Evolutionary conservation across 2,113 vertebrate species (phyloP), one percentile per base, ranked within the genome.

Genomic region (Oenanthe melanoleuca): DNA sequence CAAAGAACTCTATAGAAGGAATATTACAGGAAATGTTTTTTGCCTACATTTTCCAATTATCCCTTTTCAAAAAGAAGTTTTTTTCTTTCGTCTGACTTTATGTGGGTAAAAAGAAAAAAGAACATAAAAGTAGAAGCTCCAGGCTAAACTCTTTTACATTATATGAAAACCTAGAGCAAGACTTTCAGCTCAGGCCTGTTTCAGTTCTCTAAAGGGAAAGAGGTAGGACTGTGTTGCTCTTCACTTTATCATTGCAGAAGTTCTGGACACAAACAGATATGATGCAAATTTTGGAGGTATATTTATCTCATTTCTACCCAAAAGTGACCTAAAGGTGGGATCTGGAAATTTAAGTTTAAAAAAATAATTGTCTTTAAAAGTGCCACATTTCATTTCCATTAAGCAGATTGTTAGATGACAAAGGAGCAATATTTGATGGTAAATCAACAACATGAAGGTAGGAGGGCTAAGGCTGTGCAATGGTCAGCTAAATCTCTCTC

Each of bases 321-420:
- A 66, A 74, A 90, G 31, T 55, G 66, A 89, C 25, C 70, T 60
- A 93, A 95, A 86, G 7, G 11, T 24, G 59, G 29, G 23, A 33
- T 67, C 28, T 93, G 50, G 37, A 93, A 89, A 78, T 12, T 61
- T 87, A 91, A 38, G n/a, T 85, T 95, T 60, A 80, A 80, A 89
- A 28, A 24, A 37, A 57, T 45, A 12, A 17, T 72, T 52, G 8
- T 60, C 20, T 89, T 56, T 8, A 85, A 45, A 72, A 89, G 44
- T 22, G 4, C 11, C 11, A 37, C 23, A 34, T 94, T 93, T 92
- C 6, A 37, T 88, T 95, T 92, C 33, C 72, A 57, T 38, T 89
- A 37, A 61, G 57, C 50, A 65, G 33, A 37, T 92, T 86, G 25
- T 55, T 72, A 93, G 22, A 55, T 67, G 21, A 49, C 5, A 56